These are phyloP conservation scores for Amblyopsis hoosieri DNA, from an alignment of 2,797 vertebrate species.

Conservation along the genomic window DNA sequence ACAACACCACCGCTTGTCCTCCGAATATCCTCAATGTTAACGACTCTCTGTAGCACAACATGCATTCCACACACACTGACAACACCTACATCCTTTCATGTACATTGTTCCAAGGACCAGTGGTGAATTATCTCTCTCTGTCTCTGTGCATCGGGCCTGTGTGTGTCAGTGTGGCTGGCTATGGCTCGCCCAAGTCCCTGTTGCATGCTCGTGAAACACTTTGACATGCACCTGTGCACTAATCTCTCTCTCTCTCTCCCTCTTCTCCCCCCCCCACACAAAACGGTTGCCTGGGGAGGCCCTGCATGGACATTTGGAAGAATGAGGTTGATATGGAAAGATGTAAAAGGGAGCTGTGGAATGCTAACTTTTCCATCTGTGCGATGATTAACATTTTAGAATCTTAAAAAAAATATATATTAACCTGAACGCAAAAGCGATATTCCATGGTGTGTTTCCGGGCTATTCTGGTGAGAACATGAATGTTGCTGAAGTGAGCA, in stretches of 20 bases:
- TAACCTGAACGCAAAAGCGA: background rate
- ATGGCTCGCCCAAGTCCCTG: too few relatives aligned
- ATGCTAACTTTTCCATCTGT: background rate
- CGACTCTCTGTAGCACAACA: background rate
- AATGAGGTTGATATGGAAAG: background rate
- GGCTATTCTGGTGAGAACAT: background rate
- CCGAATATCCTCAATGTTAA: too few relatives aligned
- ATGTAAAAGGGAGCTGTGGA: background rate
- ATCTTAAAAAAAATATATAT: background rate
- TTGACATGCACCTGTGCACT: background rate
- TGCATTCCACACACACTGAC: background rate
- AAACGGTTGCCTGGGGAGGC: background rate
- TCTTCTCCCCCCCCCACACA: slow-evolving; percentile 8
- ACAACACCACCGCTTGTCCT: too few relatives aligned
- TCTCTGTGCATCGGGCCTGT: too few relatives aligned
- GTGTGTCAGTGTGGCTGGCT: too few relatives aligned
- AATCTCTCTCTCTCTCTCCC: background rate
- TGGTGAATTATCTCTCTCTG: too few relatives aligned
- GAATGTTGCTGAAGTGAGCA: background rate
- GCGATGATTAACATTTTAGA: too few relatives aligned
- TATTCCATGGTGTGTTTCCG: background rate
- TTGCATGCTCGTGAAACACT: too few relatives aligned
- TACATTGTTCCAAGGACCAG: background rate
- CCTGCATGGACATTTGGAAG: background rate
- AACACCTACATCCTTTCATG: slow-evolving; percentile 7